A percentile compares a stretch with the other conserved stretches of the same genome.
phyloP scores from a whole-genome alignment of 2,113 vertebrate genomes.

The Clarias magur region DNA sequence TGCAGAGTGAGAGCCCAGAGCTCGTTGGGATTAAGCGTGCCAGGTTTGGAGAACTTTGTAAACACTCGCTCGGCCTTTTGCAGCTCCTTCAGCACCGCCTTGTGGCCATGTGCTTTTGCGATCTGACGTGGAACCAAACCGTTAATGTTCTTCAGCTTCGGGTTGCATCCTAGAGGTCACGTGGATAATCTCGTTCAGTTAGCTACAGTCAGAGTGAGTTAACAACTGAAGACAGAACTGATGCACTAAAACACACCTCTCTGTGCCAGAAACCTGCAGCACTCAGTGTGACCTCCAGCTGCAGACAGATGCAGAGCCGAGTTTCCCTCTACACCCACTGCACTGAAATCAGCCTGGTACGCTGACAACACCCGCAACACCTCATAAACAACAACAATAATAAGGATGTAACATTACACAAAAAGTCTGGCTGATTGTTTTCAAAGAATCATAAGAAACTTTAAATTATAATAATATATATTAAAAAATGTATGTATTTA shows the following conservation, averaged over 20 bases:
- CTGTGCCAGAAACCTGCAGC: slow-evolving; percentile 84
- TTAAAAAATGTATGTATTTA: background rate
- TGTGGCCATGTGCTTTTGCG: slow-evolving; percentile 74
- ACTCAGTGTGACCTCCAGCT: slow-evolving; percentile 74
- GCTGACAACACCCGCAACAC: slow-evolving; percentile 62
- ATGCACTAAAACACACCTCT: slow-evolving; percentile 72
- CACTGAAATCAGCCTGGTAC: slow-evolving; percentile 75
- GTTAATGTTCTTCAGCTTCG: slow-evolving; percentile 75
- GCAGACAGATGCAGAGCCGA: slow-evolving; percentile 81
- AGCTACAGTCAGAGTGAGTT: background rate
- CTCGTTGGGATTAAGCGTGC: slow-evolving; percentile 68
- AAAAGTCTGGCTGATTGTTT: background rate
- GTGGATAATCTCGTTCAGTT: background rate
- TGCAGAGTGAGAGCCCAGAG: slow-evolving; percentile 76
- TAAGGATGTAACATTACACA: background rate
- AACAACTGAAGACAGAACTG: background rate
- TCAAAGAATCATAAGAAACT: background rate
- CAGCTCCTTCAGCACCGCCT: slow-evolving; percentile 71
- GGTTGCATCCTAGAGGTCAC: slow-evolving; percentile 75
- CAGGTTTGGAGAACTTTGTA: slow-evolving; percentile 64
- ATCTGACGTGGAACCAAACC: slow-evolving; percentile 66
- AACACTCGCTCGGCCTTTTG: slow-evolving; percentile 66
- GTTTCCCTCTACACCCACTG: slow-evolving; percentile 77
- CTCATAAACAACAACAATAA: slow-evolving; percentile 37
- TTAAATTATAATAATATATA: background rate